A percentile compares a stretch with the other conserved stretches of the same genome.
Conservation (phyloP, 2,888 invertebrate species). For the Trachelus iudaicus region DNA sequence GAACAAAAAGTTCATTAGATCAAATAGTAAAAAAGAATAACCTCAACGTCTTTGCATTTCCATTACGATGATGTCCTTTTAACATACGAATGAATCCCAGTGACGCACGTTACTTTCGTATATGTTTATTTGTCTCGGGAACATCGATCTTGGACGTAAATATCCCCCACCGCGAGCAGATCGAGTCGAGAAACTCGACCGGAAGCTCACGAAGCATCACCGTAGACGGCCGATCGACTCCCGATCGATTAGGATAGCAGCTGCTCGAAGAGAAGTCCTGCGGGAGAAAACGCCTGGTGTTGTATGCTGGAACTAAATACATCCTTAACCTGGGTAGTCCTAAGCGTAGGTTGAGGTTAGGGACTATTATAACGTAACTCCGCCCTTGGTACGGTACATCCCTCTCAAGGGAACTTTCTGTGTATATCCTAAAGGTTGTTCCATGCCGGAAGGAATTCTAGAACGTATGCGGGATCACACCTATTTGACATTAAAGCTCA, state of each 20-base stretch:
- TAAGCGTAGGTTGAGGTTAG: background rate
- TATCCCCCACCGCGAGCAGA: background rate
- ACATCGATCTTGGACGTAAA: background rate
- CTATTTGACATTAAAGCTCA: background rate
- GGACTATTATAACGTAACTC: background rate
- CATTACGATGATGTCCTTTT: background rate
- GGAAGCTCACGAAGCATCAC: slow-evolving; percentile 43
- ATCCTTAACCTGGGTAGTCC: background rate
- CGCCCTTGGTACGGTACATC: background rate
- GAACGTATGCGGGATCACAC: background rate
- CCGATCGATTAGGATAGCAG: slow-evolving; percentile 47
- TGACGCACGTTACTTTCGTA: background rate
- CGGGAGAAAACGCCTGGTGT: background rate
- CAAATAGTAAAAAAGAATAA: background rate
- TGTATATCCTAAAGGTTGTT: background rate
- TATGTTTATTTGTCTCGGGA: background rate
- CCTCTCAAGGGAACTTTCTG: background rate
- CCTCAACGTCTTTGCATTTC: background rate
- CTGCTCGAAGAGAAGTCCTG: slow-evolving; percentile 1
- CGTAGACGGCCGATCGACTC: slow-evolving; percentile 48
- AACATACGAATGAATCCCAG: background rate
- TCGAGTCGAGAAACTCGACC: slow-evolving; percentile 20
- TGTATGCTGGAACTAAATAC: background rate
- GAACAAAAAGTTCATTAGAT: background rate
- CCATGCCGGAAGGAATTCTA: background rate